phyloP scores from a whole-genome alignment of 2,888 invertebrate genomes.

The Agriopis aurantiaria region DNA sequence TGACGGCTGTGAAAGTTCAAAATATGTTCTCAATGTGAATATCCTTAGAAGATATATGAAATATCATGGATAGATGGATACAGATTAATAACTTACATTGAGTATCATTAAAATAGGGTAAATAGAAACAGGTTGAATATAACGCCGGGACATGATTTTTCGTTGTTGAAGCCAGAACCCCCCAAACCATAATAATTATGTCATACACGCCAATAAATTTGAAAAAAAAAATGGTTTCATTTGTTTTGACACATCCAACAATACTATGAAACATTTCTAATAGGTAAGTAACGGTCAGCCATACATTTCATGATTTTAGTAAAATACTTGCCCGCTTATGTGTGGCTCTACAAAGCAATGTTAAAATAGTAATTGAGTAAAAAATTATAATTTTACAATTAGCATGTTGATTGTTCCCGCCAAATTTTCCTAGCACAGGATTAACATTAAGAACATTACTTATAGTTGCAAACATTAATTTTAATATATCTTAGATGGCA shows the following conservation, averaged over 20 bases:
- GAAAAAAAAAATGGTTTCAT: background rate
- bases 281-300: background rate
- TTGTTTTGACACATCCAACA: background rate
- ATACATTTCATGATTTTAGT: background rate
- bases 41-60: too few species aligned
- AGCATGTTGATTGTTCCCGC: background rate
- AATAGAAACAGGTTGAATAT: too few species aligned
- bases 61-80: too few species aligned
- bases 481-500: background rate
- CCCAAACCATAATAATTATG: too few species aligned
- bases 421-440: background rate
- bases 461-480: background rate
- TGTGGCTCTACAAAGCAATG: too few species aligned
- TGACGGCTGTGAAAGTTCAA: too few species aligned
- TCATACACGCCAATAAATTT: background rate
- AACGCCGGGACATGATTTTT: too few species aligned
- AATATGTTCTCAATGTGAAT: too few species aligned
- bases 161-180: too few species aligned
- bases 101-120: too few species aligned
- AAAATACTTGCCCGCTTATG: background rate
- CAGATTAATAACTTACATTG: too few species aligned
- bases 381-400: background rate
- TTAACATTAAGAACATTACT: background rate
- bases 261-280: background rate
- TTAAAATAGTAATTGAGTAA: too few species aligned